A percentile compares a stretch with the other conserved stretches of the same genome.
Evolutionary conservation across 2,888 invertebrate species (phyloP).

Genomic region (Ariolimax columbianus): DNA sequence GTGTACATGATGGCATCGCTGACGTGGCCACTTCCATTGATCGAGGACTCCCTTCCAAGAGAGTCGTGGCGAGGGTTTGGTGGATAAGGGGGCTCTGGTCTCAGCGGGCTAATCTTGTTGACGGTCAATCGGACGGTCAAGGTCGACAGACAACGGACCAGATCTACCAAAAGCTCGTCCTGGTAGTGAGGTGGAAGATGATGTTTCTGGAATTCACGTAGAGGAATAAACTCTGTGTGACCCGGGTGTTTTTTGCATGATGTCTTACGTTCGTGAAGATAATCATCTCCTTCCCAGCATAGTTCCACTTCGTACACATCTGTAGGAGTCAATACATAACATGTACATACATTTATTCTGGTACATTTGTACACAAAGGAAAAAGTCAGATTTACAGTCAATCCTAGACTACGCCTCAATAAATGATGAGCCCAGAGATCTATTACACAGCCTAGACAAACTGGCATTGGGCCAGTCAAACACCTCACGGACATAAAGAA

Average conservation of each 20-base stretch:
- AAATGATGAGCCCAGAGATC: too few relatives aligned
- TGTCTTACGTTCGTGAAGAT: background rate
- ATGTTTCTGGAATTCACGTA: background rate
- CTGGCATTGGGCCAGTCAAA: too few relatives aligned
- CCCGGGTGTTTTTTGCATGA: background rate
- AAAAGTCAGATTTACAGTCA: too few relatives aligned
- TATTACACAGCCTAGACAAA: too few relatives aligned
- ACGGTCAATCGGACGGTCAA: background rate
- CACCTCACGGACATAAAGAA: too few relatives aligned
- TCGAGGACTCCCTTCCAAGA: background rate
- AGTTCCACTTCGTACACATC: background rate
- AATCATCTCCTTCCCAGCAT: background rate
- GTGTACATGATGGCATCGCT: background rate
- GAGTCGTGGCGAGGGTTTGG: background rate
- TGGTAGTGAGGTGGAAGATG: background rate
- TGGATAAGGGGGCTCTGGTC: background rate
- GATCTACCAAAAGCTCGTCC: background rate
- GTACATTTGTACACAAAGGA: too few relatives aligned
- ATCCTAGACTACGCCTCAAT: too few relatives aligned
- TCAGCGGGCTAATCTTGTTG: background rate
- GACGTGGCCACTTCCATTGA: background rate
- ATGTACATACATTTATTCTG: too few relatives aligned
- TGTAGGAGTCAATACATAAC: too few relatives aligned
- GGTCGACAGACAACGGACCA: background rate
- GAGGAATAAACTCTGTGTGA: background rate